phyloP scores from a whole-genome alignment of 2,113 vertebrate genomes.

The Leptobrachium leishanense region DNA sequence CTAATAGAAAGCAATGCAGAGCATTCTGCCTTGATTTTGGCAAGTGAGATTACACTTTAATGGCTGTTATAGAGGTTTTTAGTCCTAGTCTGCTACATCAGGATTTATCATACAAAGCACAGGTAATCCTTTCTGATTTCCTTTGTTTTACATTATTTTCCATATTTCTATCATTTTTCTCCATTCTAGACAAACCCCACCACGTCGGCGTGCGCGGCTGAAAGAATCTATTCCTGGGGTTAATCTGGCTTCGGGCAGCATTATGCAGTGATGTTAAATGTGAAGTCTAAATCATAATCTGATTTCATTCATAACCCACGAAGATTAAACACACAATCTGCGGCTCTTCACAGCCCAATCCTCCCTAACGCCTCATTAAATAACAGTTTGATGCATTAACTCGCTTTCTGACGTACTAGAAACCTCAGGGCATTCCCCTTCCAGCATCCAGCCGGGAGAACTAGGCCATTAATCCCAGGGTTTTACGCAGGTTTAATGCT shows the following conservation, averaged over 20 bases:
- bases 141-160: too few species aligned
- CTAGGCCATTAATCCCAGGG: constrained; percentile 34
- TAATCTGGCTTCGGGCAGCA: not conserved
- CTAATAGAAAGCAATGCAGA: too few species aligned
- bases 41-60: too few species aligned
- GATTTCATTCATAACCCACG: constrained; percentile 14
- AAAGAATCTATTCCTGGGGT: not conserved
- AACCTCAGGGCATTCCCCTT: constrained; percentile 7
- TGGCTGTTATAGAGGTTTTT: too few species aligned
- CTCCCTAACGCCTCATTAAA: constrained; percentile 40
- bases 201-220: not conserved
- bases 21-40: too few species aligned
- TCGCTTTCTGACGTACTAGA: constrained; percentile 28
- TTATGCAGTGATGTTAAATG: not conserved
- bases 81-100: too few species aligned
- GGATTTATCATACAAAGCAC: too few species aligned
- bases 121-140: too few species aligned
- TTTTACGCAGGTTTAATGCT: constrained; percentile 23
- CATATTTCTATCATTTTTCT: too few species aligned
- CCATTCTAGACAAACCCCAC: too few species aligned
- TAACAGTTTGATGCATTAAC: constrained; percentile 36
- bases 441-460: constrained; percentile 7
- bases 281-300: constrained; percentile 2
- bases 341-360: constrained; percentile 18
- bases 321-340: constrained; percentile 35